Base-by-base conservation (phyloP, 1,140 invertebrate genomes). In the Hyposmocoma kahamanoa region DNA sequence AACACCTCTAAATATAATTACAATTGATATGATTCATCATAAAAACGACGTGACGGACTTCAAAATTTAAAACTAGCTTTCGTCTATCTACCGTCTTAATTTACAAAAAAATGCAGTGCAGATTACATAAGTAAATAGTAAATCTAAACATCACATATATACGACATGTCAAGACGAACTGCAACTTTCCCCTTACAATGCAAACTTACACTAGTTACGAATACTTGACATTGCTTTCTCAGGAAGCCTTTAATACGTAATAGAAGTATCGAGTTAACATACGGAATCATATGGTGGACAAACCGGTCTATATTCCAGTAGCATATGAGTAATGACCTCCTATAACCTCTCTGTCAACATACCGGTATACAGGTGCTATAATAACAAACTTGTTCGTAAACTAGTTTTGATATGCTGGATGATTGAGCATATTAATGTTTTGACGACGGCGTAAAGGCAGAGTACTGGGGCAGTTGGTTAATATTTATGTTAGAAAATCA, bases 261-360 rank as follows among this genome's bases (percentile, higher is more conserved):
- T 39, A 45, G 39, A 50, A 46, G 47, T 61, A 60, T 53, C 47
- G 44, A 20, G 59, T 6, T 10, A 13, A 6, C 28, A 30, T 13
- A 54, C 50, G 51, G 51, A 44, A 67, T 64, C 72, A 77, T 63
- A 71, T 82, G 72, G 67, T 56, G 47, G 70, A 65, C 60, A 55
- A 72, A 79, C 78, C 75, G 67, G 75, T 65, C 24, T 11, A 28
- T 11, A 28, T 21, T 60, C 63, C 51, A 51, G 57, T 62, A 51
- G 53, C 63, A 56, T 68, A 61, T 68, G 63, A 72, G 67, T 66
- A 77, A 77, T 62, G 72, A 76, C 69, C 78, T 72, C 70, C 57
- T 47, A 42, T 57, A 70, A 76, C 61, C 74, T 67, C 47, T 48
- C 50, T 52, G 54, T 53, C 54, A 59, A 50, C 53, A 55, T 38